These are phyloP conservation scores for Cantharis lateralis DNA, from an alignment of 2,888 invertebrate species.

Conservation along the genomic window DNA sequence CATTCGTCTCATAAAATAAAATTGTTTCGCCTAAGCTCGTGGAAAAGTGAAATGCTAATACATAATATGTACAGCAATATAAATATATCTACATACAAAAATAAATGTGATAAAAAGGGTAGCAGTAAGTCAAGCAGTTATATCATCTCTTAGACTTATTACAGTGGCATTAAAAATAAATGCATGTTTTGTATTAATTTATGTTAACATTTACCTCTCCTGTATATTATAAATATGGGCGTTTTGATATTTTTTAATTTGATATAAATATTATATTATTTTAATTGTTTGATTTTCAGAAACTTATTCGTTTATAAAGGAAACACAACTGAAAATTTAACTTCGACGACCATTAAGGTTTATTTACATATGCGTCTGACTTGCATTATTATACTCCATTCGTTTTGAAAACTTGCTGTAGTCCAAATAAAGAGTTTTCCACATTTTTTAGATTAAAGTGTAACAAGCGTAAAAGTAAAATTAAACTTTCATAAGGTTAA, in stretches of 20 bases:
- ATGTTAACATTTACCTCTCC: too few relatives aligned
- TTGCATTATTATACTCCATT: neutral
- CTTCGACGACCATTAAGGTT: neutral
- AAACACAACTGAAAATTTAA: neutral
- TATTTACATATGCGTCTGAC: neutral
- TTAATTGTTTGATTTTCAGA: neutral
- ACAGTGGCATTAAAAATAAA: neutral
- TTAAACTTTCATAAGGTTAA: neutral
- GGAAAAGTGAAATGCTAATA: neutral
- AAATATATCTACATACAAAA: neutral
- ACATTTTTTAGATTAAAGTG: neutral
- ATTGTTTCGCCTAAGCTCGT: neutral
- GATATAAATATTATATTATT: neutral
- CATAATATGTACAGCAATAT: neutral
- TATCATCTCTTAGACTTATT: neutral
- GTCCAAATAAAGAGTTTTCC: neutral
- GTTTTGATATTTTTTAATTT: neutral
- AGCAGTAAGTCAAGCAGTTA: neutral
- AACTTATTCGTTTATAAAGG: neutral
- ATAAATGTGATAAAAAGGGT: neutral
- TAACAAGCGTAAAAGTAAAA: neutral
- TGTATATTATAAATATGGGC: neutral
- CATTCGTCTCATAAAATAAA: slow-evolving; percentile 9
- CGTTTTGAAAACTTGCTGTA: neutral
- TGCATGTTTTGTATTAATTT: neutral